Conservation (phyloP, 2,113 vertebrate species). For the Aramus guarauna region DNA sequence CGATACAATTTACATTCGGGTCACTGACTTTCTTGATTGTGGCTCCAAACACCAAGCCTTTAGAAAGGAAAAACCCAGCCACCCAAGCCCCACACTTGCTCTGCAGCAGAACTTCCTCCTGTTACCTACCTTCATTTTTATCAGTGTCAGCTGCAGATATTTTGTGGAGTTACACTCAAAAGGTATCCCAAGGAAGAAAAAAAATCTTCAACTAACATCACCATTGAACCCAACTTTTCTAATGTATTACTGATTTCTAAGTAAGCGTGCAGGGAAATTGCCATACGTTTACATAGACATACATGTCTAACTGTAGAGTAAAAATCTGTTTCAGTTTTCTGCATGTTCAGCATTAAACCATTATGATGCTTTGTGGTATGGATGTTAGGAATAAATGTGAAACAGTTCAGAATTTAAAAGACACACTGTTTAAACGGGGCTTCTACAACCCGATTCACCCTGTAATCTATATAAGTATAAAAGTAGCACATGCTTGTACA, state of each 20-base stretch:
- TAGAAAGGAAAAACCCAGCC: background rate
- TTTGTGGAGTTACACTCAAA: background rate
- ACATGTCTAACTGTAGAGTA: background rate
- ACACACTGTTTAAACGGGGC: background rate
- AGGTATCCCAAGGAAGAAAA: background rate
- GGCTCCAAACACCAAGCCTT: background rate
- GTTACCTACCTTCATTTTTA: background rate
- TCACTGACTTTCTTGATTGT: background rate
- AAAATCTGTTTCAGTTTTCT: background rate
- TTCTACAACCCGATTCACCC: background rate
- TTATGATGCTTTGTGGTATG: background rate
- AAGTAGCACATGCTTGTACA: background rate
- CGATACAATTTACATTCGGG: background rate
- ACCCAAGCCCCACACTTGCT: background rate
- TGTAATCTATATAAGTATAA: background rate
- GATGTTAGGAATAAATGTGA: background rate
- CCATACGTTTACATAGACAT: accelerated
- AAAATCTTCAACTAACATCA: background rate
- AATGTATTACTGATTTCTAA: background rate
- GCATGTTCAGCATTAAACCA: background rate
- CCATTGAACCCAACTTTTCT: background rate
- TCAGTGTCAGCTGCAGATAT: background rate
- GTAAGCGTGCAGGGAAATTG: background rate
- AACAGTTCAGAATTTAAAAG: background rate
- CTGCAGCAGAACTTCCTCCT: background rate